Percentiles rank a stretch among this genome's conserved stretches.
Conservation (phyloP, 2,797 vertebrate species). For the Eurystomus glaucurus region DNA sequence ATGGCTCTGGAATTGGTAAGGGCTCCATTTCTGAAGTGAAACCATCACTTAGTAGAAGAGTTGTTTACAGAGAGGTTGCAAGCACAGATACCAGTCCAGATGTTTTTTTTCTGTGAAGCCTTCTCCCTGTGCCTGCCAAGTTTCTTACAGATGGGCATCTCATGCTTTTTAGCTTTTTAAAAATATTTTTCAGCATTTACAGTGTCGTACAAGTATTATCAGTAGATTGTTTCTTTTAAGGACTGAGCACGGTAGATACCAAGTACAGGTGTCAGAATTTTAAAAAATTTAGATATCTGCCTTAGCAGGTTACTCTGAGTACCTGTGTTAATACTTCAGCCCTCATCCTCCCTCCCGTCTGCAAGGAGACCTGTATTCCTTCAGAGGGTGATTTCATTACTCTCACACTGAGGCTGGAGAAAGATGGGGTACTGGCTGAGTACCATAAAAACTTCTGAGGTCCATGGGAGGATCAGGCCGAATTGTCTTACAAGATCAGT, state of each 20-base stretch:
- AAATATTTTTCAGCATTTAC: neutral
- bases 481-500: neutral
- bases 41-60: neutral
- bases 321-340: neutral
- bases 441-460: neutral
- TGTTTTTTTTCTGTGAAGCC: conserved; percentile 12
- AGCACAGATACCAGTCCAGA: conserved; percentile 30
- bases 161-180: neutral
- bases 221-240: neutral
- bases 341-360: neutral
- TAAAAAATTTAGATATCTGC: neutral
- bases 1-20: neutral
- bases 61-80: conserved; percentile 20
- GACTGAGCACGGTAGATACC: neutral
- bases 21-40: neutral
- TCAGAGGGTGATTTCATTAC: neutral
- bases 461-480: neutral
- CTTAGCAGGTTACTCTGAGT: neutral
- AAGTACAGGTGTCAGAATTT: neutral
- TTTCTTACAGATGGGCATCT: neutral
- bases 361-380: neutral
- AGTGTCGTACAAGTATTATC: neutral
- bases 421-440: neutral
- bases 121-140: neutral
- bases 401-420: neutral